These are phyloP conservation scores for Spea multiplicata DNA, from an alignment of 2,113 vertebrate species.

Conservation along the genomic window DNA sequence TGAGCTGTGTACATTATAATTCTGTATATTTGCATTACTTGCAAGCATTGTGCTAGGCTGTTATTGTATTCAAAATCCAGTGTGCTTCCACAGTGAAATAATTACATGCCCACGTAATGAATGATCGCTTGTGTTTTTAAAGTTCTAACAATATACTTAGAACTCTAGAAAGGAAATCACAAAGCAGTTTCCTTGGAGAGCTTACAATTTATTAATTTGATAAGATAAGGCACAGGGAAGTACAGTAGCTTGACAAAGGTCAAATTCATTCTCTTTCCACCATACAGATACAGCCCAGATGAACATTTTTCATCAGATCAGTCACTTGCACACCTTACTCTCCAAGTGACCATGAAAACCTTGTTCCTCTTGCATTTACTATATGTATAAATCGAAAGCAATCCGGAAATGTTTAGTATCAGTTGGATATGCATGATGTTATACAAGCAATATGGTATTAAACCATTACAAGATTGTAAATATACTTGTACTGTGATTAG, in stretches of 20 bases:
- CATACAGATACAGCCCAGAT: slow-evolving; percentile 2
- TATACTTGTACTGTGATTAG: too few species aligned
- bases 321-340: too few species aligned
- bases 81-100: background rate
- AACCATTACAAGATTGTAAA: too few species aligned
- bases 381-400: too few species aligned
- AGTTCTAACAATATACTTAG: slow-evolving; percentile 34
- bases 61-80: background rate
- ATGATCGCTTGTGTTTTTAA: slow-evolving; percentile 24
- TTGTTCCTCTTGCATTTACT: too few species aligned
- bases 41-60: background rate
- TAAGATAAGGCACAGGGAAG: slow-evolving; percentile 47
- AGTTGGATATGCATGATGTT: too few species aligned
- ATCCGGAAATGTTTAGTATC: too few species aligned
- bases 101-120: slow-evolving; percentile 11
- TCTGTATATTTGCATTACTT: background rate
- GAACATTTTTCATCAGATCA: slow-evolving; percentile 2
- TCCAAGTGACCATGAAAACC: too few species aligned
- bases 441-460: too few species aligned
- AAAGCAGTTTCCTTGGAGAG: slow-evolving; percentile 48
- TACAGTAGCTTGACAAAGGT: slow-evolving; percentile 46
- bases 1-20: background rate
- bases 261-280: slow-evolving; percentile 32
- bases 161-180: slow-evolving; percentile 37
- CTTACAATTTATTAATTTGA: slow-evolving; percentile 48